Conservation (phyloP, 2,797 vertebrate genomes). For the Dryobates pubescens region DNA sequence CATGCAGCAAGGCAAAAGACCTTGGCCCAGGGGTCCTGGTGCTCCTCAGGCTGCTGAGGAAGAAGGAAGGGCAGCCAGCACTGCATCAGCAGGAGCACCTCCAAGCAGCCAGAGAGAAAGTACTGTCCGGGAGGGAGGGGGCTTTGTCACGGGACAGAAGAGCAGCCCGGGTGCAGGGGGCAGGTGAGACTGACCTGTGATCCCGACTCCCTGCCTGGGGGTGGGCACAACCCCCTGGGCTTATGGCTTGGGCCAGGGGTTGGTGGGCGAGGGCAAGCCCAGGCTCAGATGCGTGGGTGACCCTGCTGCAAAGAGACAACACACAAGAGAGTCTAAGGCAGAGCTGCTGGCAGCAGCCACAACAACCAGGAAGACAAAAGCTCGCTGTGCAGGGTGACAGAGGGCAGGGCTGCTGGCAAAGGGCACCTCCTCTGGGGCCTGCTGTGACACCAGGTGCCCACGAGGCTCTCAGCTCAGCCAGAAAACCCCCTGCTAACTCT, state of each 20-base stretch:
- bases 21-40: constrained; percentile 54
- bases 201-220: constrained; percentile 82
- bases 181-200: constrained; percentile 83
- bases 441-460: constrained; percentile 51
- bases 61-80: constrained; percentile 59
- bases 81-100: constrained; percentile 75
- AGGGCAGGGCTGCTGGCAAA: constrained; percentile 33
- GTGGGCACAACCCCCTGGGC: constrained; percentile 79
- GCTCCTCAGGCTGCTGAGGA: constrained; percentile 72
- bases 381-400: constrained; percentile 65
- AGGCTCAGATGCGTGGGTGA: constrained; percentile 83
- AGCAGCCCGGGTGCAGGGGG: constrained; percentile 75
- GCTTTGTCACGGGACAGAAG: constrained; percentile 59
- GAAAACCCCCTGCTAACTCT: neutral
- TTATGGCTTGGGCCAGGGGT: constrained; percentile 81
- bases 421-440: neutral
- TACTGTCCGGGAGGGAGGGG: constrained; percentile 58
- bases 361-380: constrained; percentile 76
- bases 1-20: constrained; percentile 79
- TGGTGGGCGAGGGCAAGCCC: constrained; percentile 83
- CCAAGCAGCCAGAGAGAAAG: constrained; percentile 76
- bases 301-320: constrained; percentile 85
- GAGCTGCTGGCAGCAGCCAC: constrained; percentile 56
- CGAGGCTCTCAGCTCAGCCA: constrained; percentile 2
- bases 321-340: constrained; percentile 82